Evolutionary conservation across 2,113 vertebrate species (phyloP).

Genomic region (Phaethornis superciliosus): DNA sequence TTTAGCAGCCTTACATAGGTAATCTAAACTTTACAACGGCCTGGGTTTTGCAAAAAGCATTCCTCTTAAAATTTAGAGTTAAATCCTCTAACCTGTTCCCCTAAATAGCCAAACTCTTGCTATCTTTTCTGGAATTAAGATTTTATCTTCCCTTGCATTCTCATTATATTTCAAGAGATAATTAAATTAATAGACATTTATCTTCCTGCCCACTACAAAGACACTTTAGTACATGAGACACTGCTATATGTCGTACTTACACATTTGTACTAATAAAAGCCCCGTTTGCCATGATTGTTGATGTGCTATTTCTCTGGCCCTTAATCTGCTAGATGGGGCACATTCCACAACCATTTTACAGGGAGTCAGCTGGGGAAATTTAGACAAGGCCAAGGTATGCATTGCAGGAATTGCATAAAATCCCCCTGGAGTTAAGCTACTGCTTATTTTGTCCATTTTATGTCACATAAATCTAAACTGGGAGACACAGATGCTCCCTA

Average conservation of each 20-base stretch:
- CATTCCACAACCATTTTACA: background rate
- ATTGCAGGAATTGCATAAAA: background rate
- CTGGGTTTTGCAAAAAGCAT: background rate
- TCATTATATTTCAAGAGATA: background rate
- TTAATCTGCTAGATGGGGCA: background rate
- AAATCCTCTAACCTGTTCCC: background rate
- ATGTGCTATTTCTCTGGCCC: background rate
- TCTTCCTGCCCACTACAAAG: background rate
- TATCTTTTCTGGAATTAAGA: background rate
- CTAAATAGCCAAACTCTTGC: background rate
- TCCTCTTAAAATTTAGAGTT: background rate
- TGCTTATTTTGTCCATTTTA: background rate
- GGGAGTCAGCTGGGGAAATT: background rate
- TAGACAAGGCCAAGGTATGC: background rate
- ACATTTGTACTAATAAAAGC: background rate
- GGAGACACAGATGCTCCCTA: background rate
- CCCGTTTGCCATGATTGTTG: background rate
- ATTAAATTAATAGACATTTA: background rate
- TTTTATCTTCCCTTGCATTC: background rate
- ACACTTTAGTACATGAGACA: background rate
- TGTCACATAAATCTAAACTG: background rate
- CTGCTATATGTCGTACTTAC: background rate
- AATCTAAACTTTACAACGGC: background rate
- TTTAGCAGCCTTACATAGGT: background rate
- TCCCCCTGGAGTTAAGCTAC: background rate